Conservation (phyloP, 2,888 invertebrate genomes). For the Trissolcus brochymenae region DNA sequence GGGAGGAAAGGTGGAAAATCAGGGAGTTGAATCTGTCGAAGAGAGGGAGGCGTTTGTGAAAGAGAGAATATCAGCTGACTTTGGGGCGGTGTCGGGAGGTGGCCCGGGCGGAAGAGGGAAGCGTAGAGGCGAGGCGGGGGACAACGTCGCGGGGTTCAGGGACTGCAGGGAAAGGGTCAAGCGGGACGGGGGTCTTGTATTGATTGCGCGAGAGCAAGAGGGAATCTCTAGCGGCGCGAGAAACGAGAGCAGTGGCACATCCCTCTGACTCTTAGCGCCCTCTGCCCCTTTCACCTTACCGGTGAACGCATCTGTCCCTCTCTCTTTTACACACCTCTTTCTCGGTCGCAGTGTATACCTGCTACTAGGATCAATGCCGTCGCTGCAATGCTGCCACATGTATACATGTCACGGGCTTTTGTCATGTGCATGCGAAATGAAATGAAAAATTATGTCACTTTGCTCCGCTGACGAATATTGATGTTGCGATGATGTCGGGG, state of each 20-base stretch:
- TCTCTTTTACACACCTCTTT: constrained; percentile 19
- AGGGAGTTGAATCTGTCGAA: constrained; percentile 10
- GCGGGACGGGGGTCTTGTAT: constrained; percentile 63
- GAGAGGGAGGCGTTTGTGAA: constrained; percentile 35
- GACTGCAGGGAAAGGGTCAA: constrained; percentile 39
- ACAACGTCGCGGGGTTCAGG: constrained; percentile 38
- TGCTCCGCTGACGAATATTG: constrained; percentile 33
- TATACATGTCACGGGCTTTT: constrained; percentile 12
- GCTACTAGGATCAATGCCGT: constrained; percentile 56
- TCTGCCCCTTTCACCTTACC: constrained; percentile 40
- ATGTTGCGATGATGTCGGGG: constrained; percentile 7
- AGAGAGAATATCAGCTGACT: constrained; percentile 63
- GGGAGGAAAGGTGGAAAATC: constrained; percentile 8
- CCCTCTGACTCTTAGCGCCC: constrained; percentile 56
- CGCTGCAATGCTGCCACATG: constrained; percentile 55
- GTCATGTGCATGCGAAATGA: constrained; percentile 28
- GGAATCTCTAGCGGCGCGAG: constrained; percentile 34
- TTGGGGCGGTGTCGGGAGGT: constrained; percentile 36
- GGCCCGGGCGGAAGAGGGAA: constrained; percentile 12
- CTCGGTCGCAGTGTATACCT: constrained; percentile 33
- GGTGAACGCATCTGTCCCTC: constrained; percentile 24
- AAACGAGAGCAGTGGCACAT: constrained; percentile 60
- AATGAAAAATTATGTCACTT: constrained; percentile 45
- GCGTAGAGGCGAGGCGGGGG: constrained; percentile 26
- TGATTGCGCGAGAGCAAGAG: constrained; percentile 70